phyloP scores from a whole-genome alignment of 1,140 invertebrate genomes.

The Sarcophaga peregrina region DNA sequence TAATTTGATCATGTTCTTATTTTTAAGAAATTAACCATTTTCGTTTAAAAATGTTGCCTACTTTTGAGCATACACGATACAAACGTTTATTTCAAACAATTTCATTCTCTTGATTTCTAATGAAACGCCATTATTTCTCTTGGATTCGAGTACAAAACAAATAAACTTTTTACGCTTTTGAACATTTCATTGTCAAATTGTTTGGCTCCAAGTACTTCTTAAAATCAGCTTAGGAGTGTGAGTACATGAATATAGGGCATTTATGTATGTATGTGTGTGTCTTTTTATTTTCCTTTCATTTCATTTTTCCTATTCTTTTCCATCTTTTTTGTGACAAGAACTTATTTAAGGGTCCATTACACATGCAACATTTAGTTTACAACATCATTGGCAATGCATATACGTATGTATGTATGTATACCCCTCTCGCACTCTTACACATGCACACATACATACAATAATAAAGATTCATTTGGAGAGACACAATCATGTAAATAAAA shows the following conservation, averaged over 20 bases:
- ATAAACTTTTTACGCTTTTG: constrained; percentile 34
- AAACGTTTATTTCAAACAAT: not conserved
- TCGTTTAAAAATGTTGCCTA: no score
- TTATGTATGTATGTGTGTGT: not conserved
- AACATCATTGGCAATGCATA: not conserved
- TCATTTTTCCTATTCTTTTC: not conserved
- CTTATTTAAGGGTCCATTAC: constrained; percentile 40
- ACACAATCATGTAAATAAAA: constrained; percentile 27
- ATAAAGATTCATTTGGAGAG: not conserved
- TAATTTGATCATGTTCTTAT: no score
- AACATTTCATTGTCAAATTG: constrained; percentile 31
- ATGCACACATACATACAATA: not conserved
- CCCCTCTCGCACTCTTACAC: not conserved
- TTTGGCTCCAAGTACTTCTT: constrained; percentile 26
- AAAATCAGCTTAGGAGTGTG: not conserved
- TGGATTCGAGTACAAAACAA: constrained; percentile 10
- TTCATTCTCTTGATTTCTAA: not conserved
- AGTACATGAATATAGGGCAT: not conserved
- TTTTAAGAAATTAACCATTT: no score
- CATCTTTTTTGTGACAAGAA: constrained; percentile 34
- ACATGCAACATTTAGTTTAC: constrained; percentile 37
- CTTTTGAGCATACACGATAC: not conserved
- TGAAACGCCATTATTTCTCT: constrained; percentile 7
- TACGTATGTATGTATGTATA: not conserved
- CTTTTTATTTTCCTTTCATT: not conserved